Evolutionary conservation across 2,797 vertebrate species (phyloP), one percentile per base, ranked within the genome.

Genomic region (Hoplostethus mediterraneus): DNA sequence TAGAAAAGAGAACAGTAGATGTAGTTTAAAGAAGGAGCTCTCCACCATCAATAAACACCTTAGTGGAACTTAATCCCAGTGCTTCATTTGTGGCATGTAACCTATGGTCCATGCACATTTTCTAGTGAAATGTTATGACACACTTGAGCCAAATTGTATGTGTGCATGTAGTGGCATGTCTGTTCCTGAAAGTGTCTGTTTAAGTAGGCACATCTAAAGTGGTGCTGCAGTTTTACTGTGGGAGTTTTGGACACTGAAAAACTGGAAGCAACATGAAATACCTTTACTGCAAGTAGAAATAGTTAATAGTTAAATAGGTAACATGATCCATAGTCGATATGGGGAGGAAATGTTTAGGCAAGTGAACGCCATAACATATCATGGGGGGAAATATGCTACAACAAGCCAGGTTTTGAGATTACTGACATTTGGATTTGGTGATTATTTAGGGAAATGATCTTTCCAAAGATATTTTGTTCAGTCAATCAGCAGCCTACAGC

Each of bases 91-190:
- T 77, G 72, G 80, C 89, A 82, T 89, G 83, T 89, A 82, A 86
- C 86, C 80, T 79, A 87, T 88, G 56, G 64, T 82, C 75, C 68
- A 53, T 82, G 68, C 69, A 74, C 67, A 87, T 93, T 89, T 92
- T 90, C 88, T 74, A 78, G 85, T 87, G 87, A 92, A 89, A 81
- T 90, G 87, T 90, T 84, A 77, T 87, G 90, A 90, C 91, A 93
- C 82, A 82, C 87, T 89, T 80, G 75, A 90, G 83, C 87, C 85
- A 89, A 89, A 90, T 89, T 92, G 89, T 86, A 79, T 84, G 84
- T 57, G 82, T 84, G 68, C 93, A 71, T 91, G 94, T 86, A 70
- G 80, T 5, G 52, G 73, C 94, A 87, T 90, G 92, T 87, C 88
- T 57, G 16, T 84, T 83, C 79, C 77, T 83, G 67, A 86, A 86